Evolutionary conservation across 2,888 invertebrate genomes (phyloP), one percentile per base, ranked within the genome.

Genomic region (Cantharis rufa): DNA sequence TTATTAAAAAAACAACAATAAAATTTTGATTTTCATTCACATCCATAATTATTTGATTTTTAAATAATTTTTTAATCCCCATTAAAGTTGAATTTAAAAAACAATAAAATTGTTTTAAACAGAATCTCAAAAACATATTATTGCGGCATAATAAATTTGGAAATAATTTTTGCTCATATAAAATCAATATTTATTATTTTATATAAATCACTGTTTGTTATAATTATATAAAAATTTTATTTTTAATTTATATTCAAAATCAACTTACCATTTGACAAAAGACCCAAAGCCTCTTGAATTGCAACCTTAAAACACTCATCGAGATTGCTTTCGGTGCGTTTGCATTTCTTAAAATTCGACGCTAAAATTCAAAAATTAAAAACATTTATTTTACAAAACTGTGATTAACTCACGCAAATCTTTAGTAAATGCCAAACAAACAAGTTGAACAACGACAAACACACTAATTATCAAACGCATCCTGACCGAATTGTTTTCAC

Each of bases 251-350:
- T 13, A 13, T 13, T 13, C 11, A 61, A 16, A 61, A 48, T 13
- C 15, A 11, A 66, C 32, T 28, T 69, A 75, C 75, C 75, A 21
- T 75, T 16, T 3, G 18, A 10, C n/a, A 71, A 16, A 62, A 69
- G 62, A 18, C 18, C 13, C 0, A 92, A 85, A 0, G 92, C 92
- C 66, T 91, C 89, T 2, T 90, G 90, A 0, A 91, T 90, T 0
- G 92, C 91, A 15, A 86, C 83, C 76, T 89, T 89, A 13, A 93
- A 85, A 77, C 93, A 93, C 62, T 91, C 89, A 83, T 90, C 90
- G 27, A 92, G 87, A 78, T 90, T 89, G 0, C 88, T 86, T 80
- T 92, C 91, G 18, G 86, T 88, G 79, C 90, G 90, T 69, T 89
- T 88, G 83, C 93, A 93, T 83, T 88, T 88, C 64, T 87, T 89